A percentile compares a stretch with the other conserved stretches of the same genome.
Evolutionary conservation across 2,113 vertebrate genomes (phyloP).

Genomic region (Micromys minutus): DNA sequence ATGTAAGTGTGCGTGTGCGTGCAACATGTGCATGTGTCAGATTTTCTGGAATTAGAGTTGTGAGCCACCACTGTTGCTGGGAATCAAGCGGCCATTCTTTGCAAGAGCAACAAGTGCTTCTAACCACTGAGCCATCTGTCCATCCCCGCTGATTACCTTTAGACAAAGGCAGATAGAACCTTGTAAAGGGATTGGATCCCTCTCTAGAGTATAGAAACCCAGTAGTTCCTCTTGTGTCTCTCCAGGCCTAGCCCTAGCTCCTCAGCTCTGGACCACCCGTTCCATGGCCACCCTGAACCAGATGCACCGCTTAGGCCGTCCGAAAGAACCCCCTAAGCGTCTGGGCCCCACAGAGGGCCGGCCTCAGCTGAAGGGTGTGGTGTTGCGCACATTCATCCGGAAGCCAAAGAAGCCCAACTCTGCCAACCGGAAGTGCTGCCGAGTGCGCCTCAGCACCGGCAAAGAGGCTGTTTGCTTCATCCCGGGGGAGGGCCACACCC

Average conservation of each 20-base stretch:
- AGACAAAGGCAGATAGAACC: background rate
- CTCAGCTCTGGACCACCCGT: conserved; percentile 57
- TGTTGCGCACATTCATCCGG: conserved; percentile 92
- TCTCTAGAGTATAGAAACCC: background rate
- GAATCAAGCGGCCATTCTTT: background rate
- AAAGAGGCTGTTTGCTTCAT: conserved; percentile 91
- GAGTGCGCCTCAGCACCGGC: conserved; percentile 92
- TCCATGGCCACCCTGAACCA: conserved; percentile 96
- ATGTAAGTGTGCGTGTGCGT: background rate
- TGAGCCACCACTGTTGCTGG: background rate
- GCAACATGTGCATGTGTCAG: background rate
- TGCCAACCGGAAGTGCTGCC: conserved; percentile 94
- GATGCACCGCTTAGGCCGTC: conserved; percentile 91
- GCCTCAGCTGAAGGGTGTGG: conserved; percentile 92
- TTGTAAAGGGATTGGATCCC: background rate
- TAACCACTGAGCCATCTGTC: background rate
- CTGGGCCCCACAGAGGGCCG: conserved; percentile 85
- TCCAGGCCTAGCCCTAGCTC: conserved; percentile 22
- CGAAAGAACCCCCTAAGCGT: background rate
- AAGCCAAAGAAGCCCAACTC: conserved; percentile 99
- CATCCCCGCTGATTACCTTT: background rate
- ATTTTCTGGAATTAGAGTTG: background rate
- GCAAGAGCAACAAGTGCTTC: background rate
- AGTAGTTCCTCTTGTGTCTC: background rate
- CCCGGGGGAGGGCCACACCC: conserved; percentile 94